Base-by-base conservation (phyloP, 1,140 invertebrate genomes). In the Pseudobourletiella spinata region DNA sequence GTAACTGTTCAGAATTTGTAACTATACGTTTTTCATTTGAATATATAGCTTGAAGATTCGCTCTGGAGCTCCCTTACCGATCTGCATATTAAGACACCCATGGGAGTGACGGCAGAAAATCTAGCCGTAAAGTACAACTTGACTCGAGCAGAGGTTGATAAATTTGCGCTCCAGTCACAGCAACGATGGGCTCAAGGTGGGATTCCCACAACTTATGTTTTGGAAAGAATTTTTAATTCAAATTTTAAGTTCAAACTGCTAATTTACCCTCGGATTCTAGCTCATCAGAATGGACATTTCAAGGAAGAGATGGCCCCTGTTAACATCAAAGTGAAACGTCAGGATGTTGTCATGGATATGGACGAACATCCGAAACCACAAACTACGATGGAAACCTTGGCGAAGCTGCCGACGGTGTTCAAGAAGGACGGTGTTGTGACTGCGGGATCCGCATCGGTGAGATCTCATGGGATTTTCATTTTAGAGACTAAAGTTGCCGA, bases 31-130 rank as follows among this genome's bases (percentile, higher is more conserved):
- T 56, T 56, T 32, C n/a, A 20, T 11, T 39, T 4, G n/a, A n/a
- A n/a, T 15, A 50, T 28, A 20, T 56, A 67, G 66, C 28, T 98
- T 61, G 94, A 98, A 78, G 95, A 98, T 78, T 81, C 83, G 0
- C 76, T 99, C 8, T 98, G 95, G 95, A 77, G 84, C n/a, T 25
- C 56, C 26, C 16, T 26, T 4, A 86, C 86, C 0, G 96, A 99
- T 74, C 82, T 83, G 0, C 86, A 95, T 73, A 92, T 90, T 73
- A 88, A 91, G 70, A 80, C 92, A 20, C 89, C 94, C 0, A 99
- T 99, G 96, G 96, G 89, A 6, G 76, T 95, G 64, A 99, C 96
- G 1, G 96, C 96, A 11, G 96, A 99, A 78, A 99, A 98, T 75
- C 79, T 99, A 30, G 95, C 91, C 2, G 88, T 83, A 22, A 86